phyloP scores from a whole-genome alignment of 2,888 invertebrate genomes.

The Heliconius erato region DNA sequence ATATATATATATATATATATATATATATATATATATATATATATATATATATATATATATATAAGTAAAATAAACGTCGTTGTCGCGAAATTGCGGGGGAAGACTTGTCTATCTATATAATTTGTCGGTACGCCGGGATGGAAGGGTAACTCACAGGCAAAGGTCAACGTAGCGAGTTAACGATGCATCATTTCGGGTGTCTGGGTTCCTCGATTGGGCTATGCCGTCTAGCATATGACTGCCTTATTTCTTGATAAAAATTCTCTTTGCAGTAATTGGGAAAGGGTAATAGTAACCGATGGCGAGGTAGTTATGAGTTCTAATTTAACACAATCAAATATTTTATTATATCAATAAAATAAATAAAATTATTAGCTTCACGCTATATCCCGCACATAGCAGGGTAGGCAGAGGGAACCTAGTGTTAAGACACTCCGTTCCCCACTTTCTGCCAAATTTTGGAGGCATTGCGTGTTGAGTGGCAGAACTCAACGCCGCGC shows the following conservation, averaged over 20 bases:
- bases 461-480: too few relatives aligned
- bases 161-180: conserved; percentile 27
- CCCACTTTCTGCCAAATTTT: too few relatives aligned
- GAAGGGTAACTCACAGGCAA: background rate
- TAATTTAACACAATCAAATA: background rate
- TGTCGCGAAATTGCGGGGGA: background rate
- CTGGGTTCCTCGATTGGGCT: conserved; percentile 17
- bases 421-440: too few relatives aligned
- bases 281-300: background rate
- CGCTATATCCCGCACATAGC: too few relatives aligned
- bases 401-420: too few relatives aligned
- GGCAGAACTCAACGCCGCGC: too few relatives aligned
- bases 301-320: background rate
- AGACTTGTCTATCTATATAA: background rate
- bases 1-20: too few relatives aligned
- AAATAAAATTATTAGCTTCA: too few relatives aligned
- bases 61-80: background rate
- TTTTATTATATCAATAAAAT: too few relatives aligned
- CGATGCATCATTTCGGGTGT: conserved; percentile 17
- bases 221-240: background rate
- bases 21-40: too few relatives aligned
- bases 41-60: background rate
- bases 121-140: background rate
- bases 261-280: background rate
- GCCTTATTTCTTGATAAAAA: background rate